phyloP scores from a whole-genome alignment of 2,888 invertebrate genomes.

The Agrilus biguttatus region DNA sequence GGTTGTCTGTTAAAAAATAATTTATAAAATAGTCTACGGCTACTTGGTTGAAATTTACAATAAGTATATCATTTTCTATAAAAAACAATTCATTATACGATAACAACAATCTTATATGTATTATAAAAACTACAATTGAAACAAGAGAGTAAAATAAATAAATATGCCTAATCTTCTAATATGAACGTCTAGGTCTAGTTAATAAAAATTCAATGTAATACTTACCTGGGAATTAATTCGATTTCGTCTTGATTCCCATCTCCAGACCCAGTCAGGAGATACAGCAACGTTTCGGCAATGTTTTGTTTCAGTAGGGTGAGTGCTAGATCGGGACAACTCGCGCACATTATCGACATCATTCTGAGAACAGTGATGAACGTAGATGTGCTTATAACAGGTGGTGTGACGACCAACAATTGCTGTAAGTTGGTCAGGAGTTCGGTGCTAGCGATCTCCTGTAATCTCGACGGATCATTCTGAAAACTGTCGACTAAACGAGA shows the following conservation, averaged over 20 bases:
- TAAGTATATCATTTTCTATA: too few relatives aligned
- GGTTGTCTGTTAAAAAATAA: slow-evolving; percentile 37
- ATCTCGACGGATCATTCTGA: slow-evolving; percentile 75
- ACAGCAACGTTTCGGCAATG: slow-evolving; percentile 89
- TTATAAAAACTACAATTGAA: too few relatives aligned
- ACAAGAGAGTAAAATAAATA: too few relatives aligned
- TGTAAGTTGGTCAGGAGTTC: slow-evolving; percentile 86
- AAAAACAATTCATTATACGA: too few relatives aligned
- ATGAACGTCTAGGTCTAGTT: too few relatives aligned
- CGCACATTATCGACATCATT: slow-evolving; percentile 93
- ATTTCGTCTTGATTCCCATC: slow-evolving; percentile 44
- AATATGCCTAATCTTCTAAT: too few relatives aligned
- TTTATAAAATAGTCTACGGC: not conserved
- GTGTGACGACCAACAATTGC: slow-evolving; percentile 84
- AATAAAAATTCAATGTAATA: not conserved
- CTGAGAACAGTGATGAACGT: slow-evolving; percentile 94
- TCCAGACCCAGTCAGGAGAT: slow-evolving; percentile 83
- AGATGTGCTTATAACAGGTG: slow-evolving; percentile 85
- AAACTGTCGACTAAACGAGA: slow-evolving; percentile 93
- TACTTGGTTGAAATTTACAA: too few relatives aligned
- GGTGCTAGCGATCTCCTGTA: slow-evolving; percentile 88
- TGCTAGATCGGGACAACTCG: slow-evolving; percentile 87
- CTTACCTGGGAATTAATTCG: slow-evolving; percentile 65
- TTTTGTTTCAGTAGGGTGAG: slow-evolving; percentile 84
- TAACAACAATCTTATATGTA: too few relatives aligned